Percentiles rank a stretch among this genome's conserved stretches.
Evolutionary conservation across 2,797 vertebrate species (phyloP).

Genomic region (Hemibagrus guttatus): DNA sequence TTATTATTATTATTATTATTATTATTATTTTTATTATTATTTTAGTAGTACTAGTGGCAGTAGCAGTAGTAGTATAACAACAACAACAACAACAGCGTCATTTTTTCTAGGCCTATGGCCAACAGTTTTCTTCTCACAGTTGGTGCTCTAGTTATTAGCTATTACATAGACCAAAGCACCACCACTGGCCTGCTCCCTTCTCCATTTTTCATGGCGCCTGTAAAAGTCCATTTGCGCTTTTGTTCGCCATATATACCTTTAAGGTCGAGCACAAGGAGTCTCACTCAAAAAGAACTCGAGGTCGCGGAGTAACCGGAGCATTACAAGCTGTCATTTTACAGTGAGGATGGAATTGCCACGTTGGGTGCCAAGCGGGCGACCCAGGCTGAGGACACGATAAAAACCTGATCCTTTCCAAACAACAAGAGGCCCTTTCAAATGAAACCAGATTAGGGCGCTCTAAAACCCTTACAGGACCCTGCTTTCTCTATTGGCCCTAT

Average conservation of each 20-base stretch:
- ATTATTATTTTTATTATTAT: too few relatives aligned
- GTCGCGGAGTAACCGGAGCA: conserved; percentile 51
- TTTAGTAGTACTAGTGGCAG: too few relatives aligned
- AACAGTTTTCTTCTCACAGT: background rate
- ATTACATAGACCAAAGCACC: background rate
- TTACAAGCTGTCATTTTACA: conserved; percentile 60
- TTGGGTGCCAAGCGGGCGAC: conserved; percentile 54
- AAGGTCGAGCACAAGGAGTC: conserved; percentile 42
- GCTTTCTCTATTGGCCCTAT: conserved; percentile 37
- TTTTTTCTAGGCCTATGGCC: background rate
- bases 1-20: background rate
- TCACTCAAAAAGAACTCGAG: conserved; percentile 47
- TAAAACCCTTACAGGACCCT: conserved; percentile 49
- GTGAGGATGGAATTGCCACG: conserved; percentile 59
- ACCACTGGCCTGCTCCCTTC: background rate
- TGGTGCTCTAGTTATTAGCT: background rate
- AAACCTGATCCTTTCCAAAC: conserved; percentile 56
- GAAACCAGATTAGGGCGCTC: conserved; percentile 50
- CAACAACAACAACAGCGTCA: background rate
- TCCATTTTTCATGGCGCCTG: background rate
- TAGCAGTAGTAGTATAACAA: too few relatives aligned
- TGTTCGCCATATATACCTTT: conserved; percentile 27
- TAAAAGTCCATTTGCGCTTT: background rate
- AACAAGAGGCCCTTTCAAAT: conserved; percentile 57
- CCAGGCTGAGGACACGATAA: conserved; percentile 57